Base-by-base conservation (phyloP, 2,797 vertebrate species). In the Tachyglossus aculeatus region DNA sequence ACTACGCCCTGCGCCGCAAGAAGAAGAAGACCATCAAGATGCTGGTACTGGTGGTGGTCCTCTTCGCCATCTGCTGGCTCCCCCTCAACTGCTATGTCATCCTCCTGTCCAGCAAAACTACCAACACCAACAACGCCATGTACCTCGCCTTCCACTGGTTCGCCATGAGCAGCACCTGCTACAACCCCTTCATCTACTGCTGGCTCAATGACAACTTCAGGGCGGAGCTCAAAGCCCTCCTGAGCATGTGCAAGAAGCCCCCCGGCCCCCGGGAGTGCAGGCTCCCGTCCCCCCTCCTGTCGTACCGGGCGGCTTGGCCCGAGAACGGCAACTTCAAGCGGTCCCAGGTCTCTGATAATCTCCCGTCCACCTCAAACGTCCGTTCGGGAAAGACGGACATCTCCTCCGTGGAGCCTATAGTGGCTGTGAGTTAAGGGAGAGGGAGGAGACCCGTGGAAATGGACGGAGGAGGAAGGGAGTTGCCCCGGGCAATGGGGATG, bases 301-400 rank as follows among this genome's bases (percentile, higher is more conserved):
- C 91, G 41, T 93, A 88, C 73, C 83, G 79, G 55, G 73, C 80
- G 2, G 96, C 96, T 13, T 97, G 96, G 96, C 91, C 91, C 0
- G 93, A 96, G 74, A 91, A 89, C 0, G 5, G 81, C 16, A 87
- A 66, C 18, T 71, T 83, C 1, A 84, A 36, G 72, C 90, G 86
- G 65, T 39, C 84, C 3, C 93, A 91, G 34, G 84, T 90, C 4
- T 81, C 91, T 19, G 90, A 57, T 5, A 85, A 83, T 77, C 87
- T 94, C 21, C 89, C 92, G 43, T 89, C 85, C 0, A 86, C 90
- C 41, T 91, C 90, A 38, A 93, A 91, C 19, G 80, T 44, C 5
- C 93, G 92, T 29, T 90, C 89, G 12, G 94, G 90, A 16, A 96
- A 93, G 84, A 95, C 92, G 33, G 95, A 96, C 45, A 91, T 96